phyloP scores from a whole-genome alignment of 2,888 invertebrate genomes.

The Leptodirus hochenwartii region DNA sequence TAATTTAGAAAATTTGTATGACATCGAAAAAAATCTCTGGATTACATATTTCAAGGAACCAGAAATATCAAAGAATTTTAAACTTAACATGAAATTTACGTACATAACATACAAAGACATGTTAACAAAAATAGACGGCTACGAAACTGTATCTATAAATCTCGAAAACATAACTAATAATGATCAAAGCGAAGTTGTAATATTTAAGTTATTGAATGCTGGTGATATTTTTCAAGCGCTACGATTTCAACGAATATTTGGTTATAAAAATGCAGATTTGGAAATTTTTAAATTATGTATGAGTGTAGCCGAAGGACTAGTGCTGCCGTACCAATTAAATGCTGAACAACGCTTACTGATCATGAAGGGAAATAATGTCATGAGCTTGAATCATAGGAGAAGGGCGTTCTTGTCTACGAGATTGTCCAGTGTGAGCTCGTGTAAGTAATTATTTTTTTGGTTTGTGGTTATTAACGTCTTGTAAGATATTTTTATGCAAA shows the following conservation, averaged over 20 bases:
- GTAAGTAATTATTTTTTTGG: slow-evolving; percentile 18
- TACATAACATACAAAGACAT: not conserved
- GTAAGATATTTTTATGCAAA: slow-evolving; percentile 1
- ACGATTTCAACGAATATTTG: slow-evolving; percentile 35
- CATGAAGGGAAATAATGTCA: slow-evolving; percentile 19
- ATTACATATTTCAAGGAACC: slow-evolving; percentile 17
- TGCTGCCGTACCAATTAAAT: slow-evolving; percentile 42
- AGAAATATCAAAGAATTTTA: slow-evolving; percentile 11
- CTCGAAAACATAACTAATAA: slow-evolving; percentile 6
- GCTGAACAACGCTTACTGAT: slow-evolving; percentile 42
- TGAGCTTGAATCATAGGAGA: slow-evolving; percentile 21
- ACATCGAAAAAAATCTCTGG: slow-evolving; percentile 23
- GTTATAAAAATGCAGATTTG: slow-evolving; percentile 30
- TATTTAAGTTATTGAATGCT: slow-evolving; percentile 35
- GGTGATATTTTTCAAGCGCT: slow-evolving; percentile 41
- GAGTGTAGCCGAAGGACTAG: slow-evolving; percentile 42
- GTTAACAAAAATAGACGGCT: slow-evolving; percentile 5
- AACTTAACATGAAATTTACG: not conserved
- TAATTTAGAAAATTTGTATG: slow-evolving; percentile 16
- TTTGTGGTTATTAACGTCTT: not conserved
- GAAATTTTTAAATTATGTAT: slow-evolving; percentile 42
- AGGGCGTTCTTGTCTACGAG: slow-evolving; percentile 21
- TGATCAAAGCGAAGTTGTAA: slow-evolving; percentile 27
- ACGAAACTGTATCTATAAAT: slow-evolving; percentile 7
- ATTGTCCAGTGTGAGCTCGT: slow-evolving; percentile 18